Percentiles rank a stretch among this genome's conserved stretches.
These are phyloP conservation scores for Trichomalopsis sarcophagae DNA, from an alignment of 1,140 invertebrate species.

Conservation along the genomic window DNA sequence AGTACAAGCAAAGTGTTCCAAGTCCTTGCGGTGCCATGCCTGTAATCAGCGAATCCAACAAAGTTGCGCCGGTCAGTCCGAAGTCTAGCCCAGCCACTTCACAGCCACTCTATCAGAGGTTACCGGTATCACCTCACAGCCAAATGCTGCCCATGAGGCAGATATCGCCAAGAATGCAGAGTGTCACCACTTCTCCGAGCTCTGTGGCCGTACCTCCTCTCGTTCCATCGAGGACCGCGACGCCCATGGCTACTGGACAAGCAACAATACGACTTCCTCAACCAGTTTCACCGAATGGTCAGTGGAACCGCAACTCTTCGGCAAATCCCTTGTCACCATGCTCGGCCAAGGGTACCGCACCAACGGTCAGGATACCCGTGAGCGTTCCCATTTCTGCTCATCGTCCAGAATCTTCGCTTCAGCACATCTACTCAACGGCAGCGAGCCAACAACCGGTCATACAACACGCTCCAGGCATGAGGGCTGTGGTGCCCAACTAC, in stretches of 20 bases:
- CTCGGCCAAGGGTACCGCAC: conserved; percentile 54
- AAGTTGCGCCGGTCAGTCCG: conserved; percentile 59
- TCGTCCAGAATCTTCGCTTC: conserved; percentile 60
- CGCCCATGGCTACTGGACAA: conserved; percentile 64
- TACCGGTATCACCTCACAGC: conserved; percentile 66
- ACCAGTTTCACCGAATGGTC: conserved; percentile 69
- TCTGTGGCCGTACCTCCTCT: conserved; percentile 46
- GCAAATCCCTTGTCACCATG: conserved; percentile 56
- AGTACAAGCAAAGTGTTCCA: conserved; percentile 60
- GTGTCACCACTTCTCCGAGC: conserved; percentile 49
- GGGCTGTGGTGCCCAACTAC: conserved; percentile 67
- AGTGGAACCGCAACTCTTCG: conserved; percentile 63
- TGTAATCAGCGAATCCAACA: conserved; percentile 55
- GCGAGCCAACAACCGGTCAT: conserved; percentile 71
- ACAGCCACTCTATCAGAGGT: conserved; percentile 68
- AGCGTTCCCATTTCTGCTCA: conserved; percentile 67
- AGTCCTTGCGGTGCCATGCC: conserved; percentile 57
- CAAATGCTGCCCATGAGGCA: conserved; percentile 67
- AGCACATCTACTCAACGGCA: conserved; percentile 71
- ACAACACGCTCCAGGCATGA: conserved; percentile 71
- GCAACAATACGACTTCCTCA: conserved; percentile 62
- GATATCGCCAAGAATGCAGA: conserved; percentile 65
- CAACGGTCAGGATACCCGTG: conserved; percentile 64
- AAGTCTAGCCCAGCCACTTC: conserved; percentile 57
- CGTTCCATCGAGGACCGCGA: conserved; percentile 59